Conservation (phyloP, 1,140 invertebrate genomes). For the Geopemphigus sp. region DNA sequence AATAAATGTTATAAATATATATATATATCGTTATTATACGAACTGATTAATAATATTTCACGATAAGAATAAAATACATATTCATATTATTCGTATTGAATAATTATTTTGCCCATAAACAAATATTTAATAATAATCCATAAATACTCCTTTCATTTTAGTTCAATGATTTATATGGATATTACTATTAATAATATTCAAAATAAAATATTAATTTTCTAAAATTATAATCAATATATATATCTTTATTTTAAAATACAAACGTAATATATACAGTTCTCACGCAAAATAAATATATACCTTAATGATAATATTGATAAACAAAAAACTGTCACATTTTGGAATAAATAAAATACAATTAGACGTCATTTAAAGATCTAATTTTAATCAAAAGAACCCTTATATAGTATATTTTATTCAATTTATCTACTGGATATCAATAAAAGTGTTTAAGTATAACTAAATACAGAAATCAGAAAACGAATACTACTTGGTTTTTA, state of each 20-base stretch:
- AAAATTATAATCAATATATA: too few relatives aligned
- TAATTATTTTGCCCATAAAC: too few relatives aligned
- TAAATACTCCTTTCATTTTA: too few relatives aligned
- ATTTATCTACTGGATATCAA: background rate
- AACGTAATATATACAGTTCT: too few relatives aligned
- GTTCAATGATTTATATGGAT: too few relatives aligned
- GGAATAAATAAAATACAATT: background rate
- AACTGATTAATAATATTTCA: background rate
- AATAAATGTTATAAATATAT: background rate
- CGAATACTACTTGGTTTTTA: background rate
- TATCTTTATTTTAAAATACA: too few relatives aligned
- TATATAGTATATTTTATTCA: background rate
- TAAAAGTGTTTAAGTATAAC: background rate
- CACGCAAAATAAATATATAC: too few relatives aligned
- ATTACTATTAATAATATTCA: too few relatives aligned
- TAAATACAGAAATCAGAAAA: slow-evolving; percentile 5
- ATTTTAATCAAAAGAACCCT: background rate
- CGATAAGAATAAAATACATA: background rate
- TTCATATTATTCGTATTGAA: background rate
- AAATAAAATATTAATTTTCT: too few relatives aligned
- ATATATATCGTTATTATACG: background rate
- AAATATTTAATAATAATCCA: too few relatives aligned
- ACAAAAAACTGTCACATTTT: background rate
- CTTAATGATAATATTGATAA: background rate
- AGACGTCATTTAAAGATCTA: background rate